Evolutionary conservation across 2,113 vertebrate genomes (phyloP), one percentile per base, ranked within the genome.

Genomic region (Tapirus terrestris): DNA sequence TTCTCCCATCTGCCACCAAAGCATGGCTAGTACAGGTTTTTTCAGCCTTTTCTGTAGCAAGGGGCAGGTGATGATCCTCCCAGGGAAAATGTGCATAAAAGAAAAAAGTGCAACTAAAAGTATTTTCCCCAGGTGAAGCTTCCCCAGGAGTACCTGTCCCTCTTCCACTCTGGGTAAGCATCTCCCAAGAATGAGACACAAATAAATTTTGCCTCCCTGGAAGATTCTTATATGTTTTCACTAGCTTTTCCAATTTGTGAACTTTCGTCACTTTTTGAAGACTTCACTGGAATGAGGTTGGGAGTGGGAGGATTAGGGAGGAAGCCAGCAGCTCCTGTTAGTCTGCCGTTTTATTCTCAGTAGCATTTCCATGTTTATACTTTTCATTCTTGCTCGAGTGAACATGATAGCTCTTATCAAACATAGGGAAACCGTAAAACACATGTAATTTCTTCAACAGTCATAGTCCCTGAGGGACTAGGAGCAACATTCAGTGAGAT

Each of bases 311-410:
- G 21, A 18, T 29, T 63, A 17, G 12, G 18, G 53, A 72, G 36
- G n/a, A 87, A 67, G 23, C 3, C 20, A 1, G 17, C 8, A 16
- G n/a, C 1, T 75, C 45, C 51, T 53, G 6, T 75, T 53, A 51
- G 27, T 75, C 33, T 72, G 43, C 36, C 14, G 9, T 68, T 68
- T 68, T 48, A 29, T 87, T 1, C 63, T 83, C 51, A 88, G 83
- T 17, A 91, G 29, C 70, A 80, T 75, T 97, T 95, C n/a, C 1
- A 6, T 60, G 18, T 39, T 93, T 84, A 43, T 60, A 68, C 43
- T 88, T 93, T 93, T 84, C 21, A 39, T 95, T 87, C 53, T 94
- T 76, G n/a, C 86, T 93, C 81, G 61, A 31, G 43, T 75, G 89
- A 84, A 43, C 51, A 33, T 48, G 51, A 45, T 45, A 53, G 61